Evolutionary conservation across 2,113 vertebrate species (phyloP), one percentile per base, ranked within the genome.

Genomic region (Anoplopoma fimbria): DNA sequence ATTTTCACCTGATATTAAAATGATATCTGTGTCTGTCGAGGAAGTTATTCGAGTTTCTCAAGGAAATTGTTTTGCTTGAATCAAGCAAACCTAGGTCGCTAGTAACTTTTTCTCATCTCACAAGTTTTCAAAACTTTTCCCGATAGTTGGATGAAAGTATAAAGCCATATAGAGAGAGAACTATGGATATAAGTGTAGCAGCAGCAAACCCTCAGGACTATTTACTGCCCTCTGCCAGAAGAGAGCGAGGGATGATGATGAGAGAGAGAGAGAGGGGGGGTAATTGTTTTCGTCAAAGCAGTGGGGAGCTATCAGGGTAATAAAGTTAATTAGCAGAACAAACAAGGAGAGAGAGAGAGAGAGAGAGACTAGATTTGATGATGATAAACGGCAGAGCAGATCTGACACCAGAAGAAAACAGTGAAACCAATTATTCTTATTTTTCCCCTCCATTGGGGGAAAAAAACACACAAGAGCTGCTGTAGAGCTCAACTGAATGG

Each of bases 241-340:
- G 42, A 72, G 81, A 77, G 68, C 15, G 53, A 90, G 36, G 77
- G 85, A 87, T 87, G 86, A 89, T 53, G 82, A 87, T 51, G 61
- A 92, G 49, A 93, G 95, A 95, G 91, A 94, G 96, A 63, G 77
- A 92, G 65, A 93, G 95, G 95, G 91, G 94, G 96, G 95, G 96
- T 99, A 98, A 99, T 99, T 99, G 97, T 99, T 98, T 99, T 98
- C 94, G 91, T 98, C 96, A 96, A 96, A 98, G 96, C 97, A 96
- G 97, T 97, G 96, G 97, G 98, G 97, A 97, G 98, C 97, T 98
- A 98, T 99, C 97, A 97, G 97, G 96, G 97, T 98, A 99, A 99
- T 99, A 97, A 98, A 99, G 97, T 99, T 99, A 99, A 99, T 99
- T 99, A 99, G 97, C 97, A 97, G 97, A 98, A 98, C 97, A 98